phyloP scores from a whole-genome alignment of 2,797 vertebrate genomes.

The Notolepis coatsorum region DNA sequence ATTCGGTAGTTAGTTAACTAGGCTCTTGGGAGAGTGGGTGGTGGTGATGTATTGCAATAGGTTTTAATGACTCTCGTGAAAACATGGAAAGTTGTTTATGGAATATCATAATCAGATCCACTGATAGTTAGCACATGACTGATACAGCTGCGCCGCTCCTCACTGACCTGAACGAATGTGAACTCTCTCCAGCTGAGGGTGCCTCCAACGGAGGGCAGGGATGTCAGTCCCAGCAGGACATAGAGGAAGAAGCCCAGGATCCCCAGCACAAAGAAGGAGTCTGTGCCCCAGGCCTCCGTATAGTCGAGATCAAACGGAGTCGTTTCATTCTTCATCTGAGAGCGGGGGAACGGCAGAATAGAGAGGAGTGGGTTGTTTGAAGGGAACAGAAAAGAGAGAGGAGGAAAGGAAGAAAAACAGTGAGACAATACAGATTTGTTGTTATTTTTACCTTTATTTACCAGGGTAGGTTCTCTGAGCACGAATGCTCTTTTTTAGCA shows the following conservation, averaged over 20 bases:
- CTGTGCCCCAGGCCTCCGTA: constrained; percentile 80
- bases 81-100: constrained; percentile 44
- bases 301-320: constrained; percentile 68
- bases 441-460: too few relatives aligned
- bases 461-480: too few relatives aligned
- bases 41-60: constrained; percentile 48
- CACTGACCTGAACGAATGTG: constrained; percentile 91
- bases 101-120: constrained; percentile 32
- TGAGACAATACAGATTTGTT: too few relatives aligned
- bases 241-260: constrained; percentile 91
- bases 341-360: constrained; percentile 41
- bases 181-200: constrained; percentile 95
- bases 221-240: constrained; percentile 90
- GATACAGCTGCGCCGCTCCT: constrained; percentile 30
- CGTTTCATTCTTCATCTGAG: constrained; percentile 83
- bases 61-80: constrained; percentile 59
- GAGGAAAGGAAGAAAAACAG: too few relatives aligned
- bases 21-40: constrained; percentile 49
- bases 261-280: constrained; percentile 86
- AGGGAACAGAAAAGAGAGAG: too few relatives aligned
- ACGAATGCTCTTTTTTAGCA: too few relatives aligned
- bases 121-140: constrained; percentile 37
- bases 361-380: too few relatives aligned
- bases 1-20: constrained; percentile 58
- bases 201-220: constrained; percentile 93